Evolutionary conservation across 2,113 vertebrate genomes (phyloP), one percentile per base, ranked within the genome.

Genomic region (Accipiter cooperii): DNA sequence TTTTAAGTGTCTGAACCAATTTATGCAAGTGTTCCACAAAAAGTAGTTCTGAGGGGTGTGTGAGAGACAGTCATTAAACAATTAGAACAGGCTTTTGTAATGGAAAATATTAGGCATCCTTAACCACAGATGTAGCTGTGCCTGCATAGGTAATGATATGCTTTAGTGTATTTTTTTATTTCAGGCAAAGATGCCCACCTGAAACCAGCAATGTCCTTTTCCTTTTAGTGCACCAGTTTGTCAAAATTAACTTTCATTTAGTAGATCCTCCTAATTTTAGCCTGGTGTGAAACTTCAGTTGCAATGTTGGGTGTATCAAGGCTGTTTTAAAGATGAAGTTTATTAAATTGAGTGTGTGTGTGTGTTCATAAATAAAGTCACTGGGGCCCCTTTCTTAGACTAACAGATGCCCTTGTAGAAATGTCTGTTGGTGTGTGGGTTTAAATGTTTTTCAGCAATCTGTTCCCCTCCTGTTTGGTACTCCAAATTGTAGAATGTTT

Each of bases 101-200:
- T 79, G 94, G 94, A 95, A 94, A 94, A 75, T 57, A 38, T 89
- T 92, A 90, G 76, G 38, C 64, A 79, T 81, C 57, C 65, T 78
- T 92, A 81, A 84, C 64, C 83, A 31, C 68, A 33, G 84, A 47
- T 57, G 49, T 80, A 84, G 84, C 58, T 65, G 28, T 74, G 80
- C 68, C 75, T 89, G 38, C 73, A 28, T 47, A 75, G 73, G 80
- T 79, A 81, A 85, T 70, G 64, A 87, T 77, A 89, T 2, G 46
- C 71, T 84, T 81, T 66, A 77, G 51, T 44, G 42, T 75, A 12
- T 74, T 84, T 86, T 92, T 66, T 91, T 96, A 36, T 92, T 89
- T 89, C 29, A 44, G 87, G 68, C 55, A 55, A 81, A 89, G 76
- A 75, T 81, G n/a, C 38, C 65, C 70, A 73, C 69, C 49, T 8